Base-by-base conservation (phyloP, 2,888 invertebrate species). In the Drosophila hamatofila region DNA sequence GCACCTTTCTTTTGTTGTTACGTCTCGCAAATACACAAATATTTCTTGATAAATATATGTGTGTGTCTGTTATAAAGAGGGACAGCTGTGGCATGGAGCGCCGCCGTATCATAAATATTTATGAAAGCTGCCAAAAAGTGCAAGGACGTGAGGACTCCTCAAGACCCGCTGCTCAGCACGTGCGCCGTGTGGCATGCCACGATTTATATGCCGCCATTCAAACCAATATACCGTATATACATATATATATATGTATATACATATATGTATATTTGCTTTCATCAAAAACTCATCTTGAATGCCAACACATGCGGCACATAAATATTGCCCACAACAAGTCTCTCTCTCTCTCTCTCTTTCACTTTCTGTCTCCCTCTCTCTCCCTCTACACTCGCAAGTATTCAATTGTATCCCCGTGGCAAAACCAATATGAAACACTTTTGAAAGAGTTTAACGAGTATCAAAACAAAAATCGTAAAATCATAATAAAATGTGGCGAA, bases 261-360 rank as follows among this genome's bases (percentile, higher is more conserved):
- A 35, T 14, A 4, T 51, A 30, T 33, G 7, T 51, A 35, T 85
- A 83, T 82, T 78, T 78, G 63, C 65, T 83, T 83, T 76, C 83
- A 80, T 80, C 80, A 80, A 83, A 87, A 83, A 74, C 88, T 81
- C 89, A 89, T 89, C 78, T 83, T 81, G 72, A 83, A 89, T 83
- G 89, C 89, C 88, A 56, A 57, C 86, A 87, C 88, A 83, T 83
- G 84, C 78, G 70, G 63, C 75, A 70, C 75, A 78, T 75, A 72
- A 72, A 73, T 83, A 70, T 69, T 58, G 49, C 59, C 18, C 25
- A 12, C 49, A 52, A 39, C 14, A 49, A 30, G 18, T 49, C 30
- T 2, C 30, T 30, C 30, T 1, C 12, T n/a, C 49, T 8, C 51
- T 9, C 33, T 2, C 30, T 18, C 49, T 11, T 7, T 2, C 51